Conservation (phyloP, 2,113 vertebrate genomes). For the Ammodytes dubius region DNA sequence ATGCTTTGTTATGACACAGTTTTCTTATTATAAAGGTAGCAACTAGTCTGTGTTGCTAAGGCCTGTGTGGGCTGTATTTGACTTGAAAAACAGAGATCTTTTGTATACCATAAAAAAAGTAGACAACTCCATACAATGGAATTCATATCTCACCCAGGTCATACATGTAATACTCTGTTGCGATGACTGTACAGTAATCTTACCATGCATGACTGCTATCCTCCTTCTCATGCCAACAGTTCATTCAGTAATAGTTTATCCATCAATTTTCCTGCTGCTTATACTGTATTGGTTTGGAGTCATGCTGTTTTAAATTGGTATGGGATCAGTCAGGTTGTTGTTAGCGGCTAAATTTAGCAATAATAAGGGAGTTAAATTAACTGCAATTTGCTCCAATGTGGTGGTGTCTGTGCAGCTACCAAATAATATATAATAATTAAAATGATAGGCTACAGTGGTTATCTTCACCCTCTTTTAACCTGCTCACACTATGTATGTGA, state of each 20-base stretch:
- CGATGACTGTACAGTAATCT: too few relatives aligned
- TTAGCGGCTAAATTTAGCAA: background rate
- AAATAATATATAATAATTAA: too few relatives aligned
- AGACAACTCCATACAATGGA: background rate
- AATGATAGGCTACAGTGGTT: too few relatives aligned
- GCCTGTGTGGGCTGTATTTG: background rate
- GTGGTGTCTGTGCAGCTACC: too few relatives aligned
- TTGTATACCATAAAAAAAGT: background rate
- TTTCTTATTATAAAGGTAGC: background rate
- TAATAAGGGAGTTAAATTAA: too few relatives aligned
- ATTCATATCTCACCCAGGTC: background rate
- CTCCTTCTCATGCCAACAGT: background rate
- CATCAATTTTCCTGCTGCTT: background rate
- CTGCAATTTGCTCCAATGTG: too few relatives aligned
- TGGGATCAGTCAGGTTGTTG: background rate
- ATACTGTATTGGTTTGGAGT: background rate
- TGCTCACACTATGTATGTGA: too few relatives aligned
- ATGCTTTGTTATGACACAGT: background rate
- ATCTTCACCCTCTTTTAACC: too few relatives aligned
- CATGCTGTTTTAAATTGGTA: background rate
- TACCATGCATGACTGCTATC: background rate
- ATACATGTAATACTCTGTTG: background rate
- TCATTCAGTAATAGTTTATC: background rate
- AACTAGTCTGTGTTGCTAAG: background rate
- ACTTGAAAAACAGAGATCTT: background rate